Evolutionary conservation across 2,113 vertebrate species (phyloP), one percentile per base, ranked within the genome.

Genomic region (Eleginops maclovinus): DNA sequence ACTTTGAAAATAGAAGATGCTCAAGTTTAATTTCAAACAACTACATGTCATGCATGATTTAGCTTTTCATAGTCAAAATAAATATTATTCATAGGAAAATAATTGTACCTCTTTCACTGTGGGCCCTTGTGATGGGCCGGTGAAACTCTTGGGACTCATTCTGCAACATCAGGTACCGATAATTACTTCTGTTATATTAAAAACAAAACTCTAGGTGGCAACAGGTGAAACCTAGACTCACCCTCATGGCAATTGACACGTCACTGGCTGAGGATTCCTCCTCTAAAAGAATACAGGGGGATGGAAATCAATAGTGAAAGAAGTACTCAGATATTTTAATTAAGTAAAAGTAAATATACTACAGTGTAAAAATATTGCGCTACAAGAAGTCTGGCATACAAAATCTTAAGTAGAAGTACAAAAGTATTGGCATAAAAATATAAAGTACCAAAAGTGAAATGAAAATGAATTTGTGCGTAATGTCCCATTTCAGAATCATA

Each of bases 221-320:
- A 71, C 22, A 61, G 21, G 2, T 11, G 11, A 8, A 1, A 15
- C 4, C 16, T 10, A 4, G 2, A 63, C 83, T 91, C 82, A 95
- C 94, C 89, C 75, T 90, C 40, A 93, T 84, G 15, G 89, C 89
- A 40, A 93, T 93, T 0, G 93, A 93, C 2, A 91, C 89, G 0
- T 94, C 92, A 24, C 93, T 93, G 4, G 87, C 88, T 6, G 90
- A 82, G 0, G 66, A 14, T 10, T 90, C 85, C 4, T 86, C 86
- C 26, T 83, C 88, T 87, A 0, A 11, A 12, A 50, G 7, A 17
- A 5, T 5, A 7, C 13, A 17, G 40, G 22, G 4, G 31, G 31
- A 36, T 36, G 31, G 31, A 36, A 36, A 36, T 36, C 31, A 36
- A 8, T 36, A 36, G 31, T 36, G 31, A 36, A 36, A 36, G 31